Evolutionary conservation across 2,888 invertebrate species (phyloP), one percentile per base, ranked within the genome.

Genomic region (Chalcis sispes): DNA sequence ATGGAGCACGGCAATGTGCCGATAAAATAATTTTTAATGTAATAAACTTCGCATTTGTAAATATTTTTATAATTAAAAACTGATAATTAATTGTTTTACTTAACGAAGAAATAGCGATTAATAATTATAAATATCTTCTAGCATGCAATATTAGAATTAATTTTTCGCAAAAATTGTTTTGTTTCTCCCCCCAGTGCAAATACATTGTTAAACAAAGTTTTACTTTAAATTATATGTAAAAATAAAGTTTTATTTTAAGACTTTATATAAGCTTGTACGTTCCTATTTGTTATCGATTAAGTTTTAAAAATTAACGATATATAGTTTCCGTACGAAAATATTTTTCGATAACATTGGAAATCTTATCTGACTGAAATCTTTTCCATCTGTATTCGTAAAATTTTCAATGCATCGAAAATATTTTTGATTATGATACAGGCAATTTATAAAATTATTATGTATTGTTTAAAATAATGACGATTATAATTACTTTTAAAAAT

Each of bases 161-260:
- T n/a, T n/a, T n/a, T n/a, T n/a, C n/a, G n/a, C n/a, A n/a, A n/a
- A n/a, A n/a, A n/a, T n/a, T n/a, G n/a, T n/a, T n/a, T n/a, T n/a
- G n/a, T n/a, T n/a, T n/a, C n/a, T n/a, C n/a, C n/a, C n/a, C 3
- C 15, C 50, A 50, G 52, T 52, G 65, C 52, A 65, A 65, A 65
- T 52, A 25, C 36, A 46, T 36, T 52, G 36, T 65, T 52, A 23
- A 64, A 27, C 15, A 32, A 48, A 64, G 50, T 64, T n/a, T 62
- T 62, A 27, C 27, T 62, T 62, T 25, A n/a, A n/a, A 0, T 1
- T 5, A 50, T 64, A 48, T 56, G 32, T n/a, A 5, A 50, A 48
- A 64, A 20, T 25, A 20, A 29, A 50, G 13, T 62, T 50, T 32
- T 48, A 46, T 1, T 48, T 48, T 3, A 18, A 46, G 13, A 29